Evolutionary conservation across 2,888 invertebrate species (phyloP), one percentile per base, ranked within the genome.

Genomic region (Eumacrocentrus americanus): DNA sequence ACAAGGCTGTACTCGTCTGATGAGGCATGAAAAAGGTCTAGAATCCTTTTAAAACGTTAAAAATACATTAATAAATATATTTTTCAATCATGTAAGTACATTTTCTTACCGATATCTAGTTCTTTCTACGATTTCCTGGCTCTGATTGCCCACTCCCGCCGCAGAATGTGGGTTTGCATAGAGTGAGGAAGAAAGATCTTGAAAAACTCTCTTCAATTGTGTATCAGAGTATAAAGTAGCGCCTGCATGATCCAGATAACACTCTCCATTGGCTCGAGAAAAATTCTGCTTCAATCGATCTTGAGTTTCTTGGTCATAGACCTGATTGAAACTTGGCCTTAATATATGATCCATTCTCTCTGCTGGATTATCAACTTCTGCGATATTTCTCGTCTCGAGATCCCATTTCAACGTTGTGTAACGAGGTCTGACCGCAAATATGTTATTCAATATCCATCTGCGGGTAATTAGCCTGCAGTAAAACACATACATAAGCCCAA

Each of bases 81-180:
- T 6, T 25, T 18, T 20, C 6, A 22, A 4, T 7, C 20, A 6
- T 38, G 34, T 25, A 38, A 20, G 2, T 60, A n/a, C 42, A 50
- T 29, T 58, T n/a, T 42, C 22, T 70, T 75, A 91, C 91, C 86
- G 86, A 77, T 85, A 89, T 82, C 96, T 85, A 54, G 92, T 87
- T 81, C 92, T 90, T 74, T 96, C 95, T 42, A 97, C 85, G 47
- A 89, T 85, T 81, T 95, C 94, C 67, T 87, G 88, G n/a, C 94
- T 91, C 62, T 87, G 83, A 78, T 89, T 89, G 73, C 94, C 92
- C 5, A 90, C 88, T n/a, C 81, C 78, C 72, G 85, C 88, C 58
- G 84, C 80, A 7, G 89, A 88, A 82, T 98, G 98, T 9, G 98
- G 98, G 84, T 98, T 98, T 71, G 91, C 91, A 74, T 92, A 94